Base-by-base conservation (phyloP, 2,888 invertebrate species). In the Morpho helenor region DNA sequence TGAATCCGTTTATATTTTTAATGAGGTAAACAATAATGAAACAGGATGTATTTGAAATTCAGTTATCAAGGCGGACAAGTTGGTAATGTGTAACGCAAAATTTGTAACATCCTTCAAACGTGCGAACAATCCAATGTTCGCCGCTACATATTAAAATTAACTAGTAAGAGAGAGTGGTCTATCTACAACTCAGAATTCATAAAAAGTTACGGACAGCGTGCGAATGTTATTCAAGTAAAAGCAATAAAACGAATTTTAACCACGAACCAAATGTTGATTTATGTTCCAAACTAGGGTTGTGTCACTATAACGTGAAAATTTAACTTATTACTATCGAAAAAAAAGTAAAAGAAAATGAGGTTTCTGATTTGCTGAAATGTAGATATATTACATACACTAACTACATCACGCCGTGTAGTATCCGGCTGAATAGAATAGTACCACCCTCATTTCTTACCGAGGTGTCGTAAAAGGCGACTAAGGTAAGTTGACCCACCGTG, bases 31-130 rank as follows among this genome's bases (percentile, higher is more conserved):
- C 47, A 16, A 39, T 46, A 57, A 45, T 8, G 43, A 52, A 43
- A 42, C 41, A 58, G 49, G 49, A 54, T 54, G 22, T 40, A 39
- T 7, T 41, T 22, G 42, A 50, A 46, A 23, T 49, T 44, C 16
- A 48, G 31, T 53, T 48, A 44, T 56, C 67, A 66, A 68, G 69
- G 69, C 52, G 52, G 64, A 57, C 69, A 48, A 53, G 66, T 66
- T 63, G 63, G 60, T 65, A 65, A 67, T 62, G 64, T 60, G 62
- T 60, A 65, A 67, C 62, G 66, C 62, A 61, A 63, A 66, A 63
- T 56, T 61, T 49, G 59, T 61, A 53, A 50, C 31, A 60, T 54
- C 45, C 46, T 60, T 59, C 51, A 51, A 60, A 62, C 51, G 8
- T 46, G 41, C 41, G 10, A 16, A 40, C 46, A 47, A 16, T n/a